These are phyloP conservation scores for Drosophila villosipedis DNA, from an alignment of 2,888 invertebrate species.

Conservation along the genomic window DNA sequence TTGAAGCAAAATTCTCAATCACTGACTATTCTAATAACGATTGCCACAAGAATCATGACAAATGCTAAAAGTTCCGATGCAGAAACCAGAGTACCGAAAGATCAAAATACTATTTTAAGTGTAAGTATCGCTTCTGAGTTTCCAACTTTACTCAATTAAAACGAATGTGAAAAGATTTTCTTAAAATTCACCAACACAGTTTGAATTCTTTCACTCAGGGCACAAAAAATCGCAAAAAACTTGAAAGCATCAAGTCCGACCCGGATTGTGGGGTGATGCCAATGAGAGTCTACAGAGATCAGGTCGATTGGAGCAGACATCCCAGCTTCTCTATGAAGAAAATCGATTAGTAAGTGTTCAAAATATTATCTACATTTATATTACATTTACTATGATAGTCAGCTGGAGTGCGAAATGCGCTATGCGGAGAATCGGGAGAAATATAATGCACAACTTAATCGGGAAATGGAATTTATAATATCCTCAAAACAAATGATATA, in stretches of 20 bases:
- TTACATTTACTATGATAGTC: slow-evolving; percentile 14
- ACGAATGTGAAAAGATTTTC: not conserved
- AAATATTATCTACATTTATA: not conserved
- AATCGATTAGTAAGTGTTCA: slow-evolving; percentile 46
- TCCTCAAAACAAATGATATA: not conserved
- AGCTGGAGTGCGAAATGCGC: slow-evolving; percentile 32
- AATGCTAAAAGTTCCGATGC: not conserved
- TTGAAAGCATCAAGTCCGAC: not conserved
- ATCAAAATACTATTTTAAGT: not conserved
- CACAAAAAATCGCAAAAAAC: fast-evolving
- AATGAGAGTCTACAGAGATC: slow-evolving; percentile 15
- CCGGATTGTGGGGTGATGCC: not conserved
- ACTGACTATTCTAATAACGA: not conserved
- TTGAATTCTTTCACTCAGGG: not conserved
- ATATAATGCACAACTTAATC: slow-evolving; percentile 39
- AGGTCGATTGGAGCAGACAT: slow-evolving; percentile 43
- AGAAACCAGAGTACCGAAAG: not conserved
- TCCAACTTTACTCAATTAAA: not conserved
- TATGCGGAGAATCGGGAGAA: slow-evolving; percentile 27
- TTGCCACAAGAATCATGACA: slow-evolving; percentile 2
- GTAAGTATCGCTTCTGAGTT: not conserved
- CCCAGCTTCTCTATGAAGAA: slow-evolving; percentile 53
- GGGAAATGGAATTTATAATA: slow-evolving; percentile 37
- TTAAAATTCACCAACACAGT: not conserved
- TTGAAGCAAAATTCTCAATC: slow-evolving; percentile 13